These are phyloP conservation scores for Salticus scenicus DNA, from an alignment of 2,888 invertebrate species.

Conservation along the genomic window DNA sequence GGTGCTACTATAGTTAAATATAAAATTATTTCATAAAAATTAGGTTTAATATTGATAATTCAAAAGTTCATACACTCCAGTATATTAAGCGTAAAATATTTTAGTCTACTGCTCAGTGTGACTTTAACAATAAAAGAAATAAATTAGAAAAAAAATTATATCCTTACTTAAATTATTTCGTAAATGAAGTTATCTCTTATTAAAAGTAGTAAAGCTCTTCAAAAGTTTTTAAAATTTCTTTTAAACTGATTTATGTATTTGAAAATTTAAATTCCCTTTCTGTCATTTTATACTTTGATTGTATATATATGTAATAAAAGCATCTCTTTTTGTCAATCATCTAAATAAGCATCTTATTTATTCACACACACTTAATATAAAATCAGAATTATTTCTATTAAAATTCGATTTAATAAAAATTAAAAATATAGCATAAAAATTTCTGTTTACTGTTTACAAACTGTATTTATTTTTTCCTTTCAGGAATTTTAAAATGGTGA, in stretches of 20 bases:
- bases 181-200: too few relatives aligned
- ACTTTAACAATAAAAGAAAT: neutral
- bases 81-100: neutral
- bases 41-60: neutral
- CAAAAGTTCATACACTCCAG: neutral
- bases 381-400: too few relatives aligned
- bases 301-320: constrained; percentile 58
- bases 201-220: too few relatives aligned
- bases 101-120: neutral
- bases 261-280: constrained; percentile 22
- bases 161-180: too few relatives aligned
- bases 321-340: constrained; percentile 58
- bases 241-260: neutral
- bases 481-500: too few relatives aligned
- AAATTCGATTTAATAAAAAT: too few relatives aligned
- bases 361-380: too few relatives aligned
- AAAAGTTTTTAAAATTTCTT: too few relatives aligned
- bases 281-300: constrained; percentile 42
- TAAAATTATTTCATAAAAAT: neutral
- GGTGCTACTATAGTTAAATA: constrained; percentile 2
- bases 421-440: too few relatives aligned
- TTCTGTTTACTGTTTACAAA: too few relatives aligned
- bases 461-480: too few relatives aligned
- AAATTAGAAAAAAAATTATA: neutral
- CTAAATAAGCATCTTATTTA: too few relatives aligned